Percentiles rank a stretch among this genome's conserved stretches.
phyloP scores from a whole-genome alignment of 1,140 invertebrate species.

The Paramacrobiotus metropolitanus region DNA sequence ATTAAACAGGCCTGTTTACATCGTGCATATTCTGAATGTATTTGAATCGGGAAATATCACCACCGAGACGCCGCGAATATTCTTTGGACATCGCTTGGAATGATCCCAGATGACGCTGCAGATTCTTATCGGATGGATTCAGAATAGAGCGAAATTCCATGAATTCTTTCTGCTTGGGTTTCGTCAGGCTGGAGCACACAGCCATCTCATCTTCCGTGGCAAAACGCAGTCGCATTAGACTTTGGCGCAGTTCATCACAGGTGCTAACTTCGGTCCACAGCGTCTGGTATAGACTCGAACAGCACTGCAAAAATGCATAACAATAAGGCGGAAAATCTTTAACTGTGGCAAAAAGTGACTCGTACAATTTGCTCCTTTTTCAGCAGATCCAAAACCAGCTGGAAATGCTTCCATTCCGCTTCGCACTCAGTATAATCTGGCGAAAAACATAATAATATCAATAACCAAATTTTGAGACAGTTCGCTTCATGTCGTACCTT shows the following conservation, averaged over 20 bases:
- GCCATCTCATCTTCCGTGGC: background rate
- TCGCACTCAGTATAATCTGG: too few species aligned
- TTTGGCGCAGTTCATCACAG: background rate
- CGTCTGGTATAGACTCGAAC: too few species aligned
- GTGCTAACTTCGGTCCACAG: too few species aligned
- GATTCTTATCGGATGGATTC: background rate
- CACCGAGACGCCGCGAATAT: background rate
- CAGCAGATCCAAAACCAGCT: too few species aligned
- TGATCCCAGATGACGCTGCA: too few species aligned
- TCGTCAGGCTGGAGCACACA: background rate
- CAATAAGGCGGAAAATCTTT: too few species aligned
- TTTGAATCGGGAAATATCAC: background rate
- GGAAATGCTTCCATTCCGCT: background rate
- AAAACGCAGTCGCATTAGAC: background rate
- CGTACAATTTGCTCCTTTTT: background rate
- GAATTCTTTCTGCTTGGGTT: background rate
- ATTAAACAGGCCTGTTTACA: too few species aligned
- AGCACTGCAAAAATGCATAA: too few species aligned
- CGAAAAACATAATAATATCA: too few species aligned
- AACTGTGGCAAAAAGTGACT: background rate
- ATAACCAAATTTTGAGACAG: too few species aligned
- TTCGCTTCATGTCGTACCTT: too few species aligned
- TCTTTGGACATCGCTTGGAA: background rate
- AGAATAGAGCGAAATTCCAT: too few species aligned
- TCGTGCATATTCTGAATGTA: conserved; percentile 1